Conservation (phyloP, 2,797 vertebrate species). For the Myioborus miniatus region DNA sequence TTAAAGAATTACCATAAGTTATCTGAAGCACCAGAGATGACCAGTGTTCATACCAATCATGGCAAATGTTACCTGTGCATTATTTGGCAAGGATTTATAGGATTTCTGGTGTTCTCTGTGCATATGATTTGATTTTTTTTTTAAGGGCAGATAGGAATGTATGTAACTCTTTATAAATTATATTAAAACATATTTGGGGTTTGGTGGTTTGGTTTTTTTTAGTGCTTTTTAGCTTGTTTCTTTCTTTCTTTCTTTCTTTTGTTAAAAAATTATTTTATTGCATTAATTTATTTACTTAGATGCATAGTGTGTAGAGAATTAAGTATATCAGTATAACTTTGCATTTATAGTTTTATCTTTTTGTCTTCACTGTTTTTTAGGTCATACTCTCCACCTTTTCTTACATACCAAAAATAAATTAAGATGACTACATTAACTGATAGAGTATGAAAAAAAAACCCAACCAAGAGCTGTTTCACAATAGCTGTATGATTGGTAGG, state of each 20-base stretch:
- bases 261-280: background rate
- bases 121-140: background rate
- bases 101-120: background rate
- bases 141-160: rapidly evolving
- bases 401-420: background rate
- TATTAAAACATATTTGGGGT: rapidly evolving
- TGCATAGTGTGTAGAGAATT: background rate
- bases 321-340: background rate
- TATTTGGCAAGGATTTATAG: background rate
- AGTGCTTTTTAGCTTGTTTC: rapidly evolving
- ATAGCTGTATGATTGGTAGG: background rate
- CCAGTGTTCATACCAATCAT: background rate
- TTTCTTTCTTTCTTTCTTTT: background rate
- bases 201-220: background rate
- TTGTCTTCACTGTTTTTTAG: background rate
- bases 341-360: background rate
- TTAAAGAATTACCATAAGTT: background rate
- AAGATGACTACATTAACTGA: background rate
- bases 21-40: background rate
- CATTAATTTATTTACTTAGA: background rate
- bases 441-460: background rate
- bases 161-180: background rate
- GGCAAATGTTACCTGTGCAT: background rate
- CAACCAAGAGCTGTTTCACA: background rate
- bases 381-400: background rate